These are phyloP conservation scores for Tetranychus truncatus DNA, from an alignment of 2,888 invertebrate species.

Conservation along the genomic window DNA sequence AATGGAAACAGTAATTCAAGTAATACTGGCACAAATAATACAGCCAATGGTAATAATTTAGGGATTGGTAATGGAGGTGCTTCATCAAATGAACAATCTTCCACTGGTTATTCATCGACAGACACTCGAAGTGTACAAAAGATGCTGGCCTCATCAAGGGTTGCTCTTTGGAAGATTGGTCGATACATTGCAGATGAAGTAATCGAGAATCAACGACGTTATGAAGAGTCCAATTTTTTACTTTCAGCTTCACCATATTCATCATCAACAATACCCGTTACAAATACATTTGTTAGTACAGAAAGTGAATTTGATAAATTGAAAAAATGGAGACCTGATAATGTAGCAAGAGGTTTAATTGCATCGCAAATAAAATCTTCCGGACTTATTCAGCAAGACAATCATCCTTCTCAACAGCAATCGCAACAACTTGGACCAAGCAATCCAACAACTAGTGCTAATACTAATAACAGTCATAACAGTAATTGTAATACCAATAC, in stretches of 20 bases:
- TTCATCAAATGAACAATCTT: slow-evolving; percentile 9
- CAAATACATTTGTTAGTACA: not conserved
- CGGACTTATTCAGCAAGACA: not conserved
- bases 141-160: slow-evolving; percentile 3
- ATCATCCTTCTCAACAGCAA: not conserved
- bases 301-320: not conserved
- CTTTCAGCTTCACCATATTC: slow-evolving; percentile 32
- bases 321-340: not conserved
- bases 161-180: slow-evolving; percentile 47
- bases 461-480: not conserved
- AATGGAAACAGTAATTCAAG: not conserved
- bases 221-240: slow-evolving; percentile 30
- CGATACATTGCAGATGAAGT: slow-evolving; percentile 63
- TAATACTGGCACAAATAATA: not conserved
- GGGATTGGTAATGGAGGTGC: not conserved
- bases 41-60: not conserved
- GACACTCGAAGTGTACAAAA: slow-evolving; percentile 9
- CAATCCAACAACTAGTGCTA: not conserved
- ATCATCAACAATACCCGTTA: not conserved
- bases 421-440: not conserved
- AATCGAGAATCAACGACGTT: slow-evolving; percentile 41
- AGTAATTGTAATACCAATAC: not conserved
- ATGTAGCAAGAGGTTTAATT: not conserved
- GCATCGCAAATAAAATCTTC: not conserved
- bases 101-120: slow-evolving; percentile 8